These are phyloP conservation scores for Ennomos quercinarius DNA, from an alignment of 2,888 invertebrate genomes.

Conservation along the genomic window DNA sequence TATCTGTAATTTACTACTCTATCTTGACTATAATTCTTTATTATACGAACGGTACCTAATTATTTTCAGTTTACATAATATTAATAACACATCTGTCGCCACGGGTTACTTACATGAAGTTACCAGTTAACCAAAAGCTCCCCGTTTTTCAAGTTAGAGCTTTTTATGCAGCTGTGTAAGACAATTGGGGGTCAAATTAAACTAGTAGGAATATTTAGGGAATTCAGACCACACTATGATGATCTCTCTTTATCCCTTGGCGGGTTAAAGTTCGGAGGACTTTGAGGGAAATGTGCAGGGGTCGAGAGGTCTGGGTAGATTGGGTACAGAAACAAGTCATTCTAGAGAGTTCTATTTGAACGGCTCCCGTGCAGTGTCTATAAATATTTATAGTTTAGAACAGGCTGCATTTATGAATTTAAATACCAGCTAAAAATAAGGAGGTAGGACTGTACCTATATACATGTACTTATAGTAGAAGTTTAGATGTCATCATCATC, in stretches of 20 bases:
- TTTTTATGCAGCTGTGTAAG: conserved; percentile 3
- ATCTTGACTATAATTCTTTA: conserved; percentile 10
- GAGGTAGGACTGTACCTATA: too few species aligned
- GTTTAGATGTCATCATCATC: too few species aligned
- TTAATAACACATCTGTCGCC: conserved; percentile 71
- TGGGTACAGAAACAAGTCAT: conserved; percentile 30
- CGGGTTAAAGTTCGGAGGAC: background rate
- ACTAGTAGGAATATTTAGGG: conserved; percentile 45
- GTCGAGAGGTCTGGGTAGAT: conserved; percentile 47
- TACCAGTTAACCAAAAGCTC: conserved; percentile 58
- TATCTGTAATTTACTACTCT: background rate
- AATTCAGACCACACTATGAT: conserved; percentile 10
- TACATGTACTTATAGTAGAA: too few species aligned
- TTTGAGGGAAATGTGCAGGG: background rate
- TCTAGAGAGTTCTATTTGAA: conserved; percentile 75
- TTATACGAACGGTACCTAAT: conserved; percentile 59
- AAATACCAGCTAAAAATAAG: too few species aligned
- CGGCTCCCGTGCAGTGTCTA: conserved; percentile 59
- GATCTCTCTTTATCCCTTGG: conserved; percentile 10
- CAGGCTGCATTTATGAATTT: conserved; percentile 42
- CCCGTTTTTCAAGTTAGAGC: conserved; percentile 23
- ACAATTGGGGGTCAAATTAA: conserved; percentile 50
- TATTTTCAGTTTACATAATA: conserved; percentile 73
- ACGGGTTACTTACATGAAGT: too few species aligned
- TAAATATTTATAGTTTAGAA: conserved; percentile 58